These are phyloP conservation scores for Acrobasis repandana DNA, from an alignment of 2,888 invertebrate species.

Conservation along the genomic window DNA sequence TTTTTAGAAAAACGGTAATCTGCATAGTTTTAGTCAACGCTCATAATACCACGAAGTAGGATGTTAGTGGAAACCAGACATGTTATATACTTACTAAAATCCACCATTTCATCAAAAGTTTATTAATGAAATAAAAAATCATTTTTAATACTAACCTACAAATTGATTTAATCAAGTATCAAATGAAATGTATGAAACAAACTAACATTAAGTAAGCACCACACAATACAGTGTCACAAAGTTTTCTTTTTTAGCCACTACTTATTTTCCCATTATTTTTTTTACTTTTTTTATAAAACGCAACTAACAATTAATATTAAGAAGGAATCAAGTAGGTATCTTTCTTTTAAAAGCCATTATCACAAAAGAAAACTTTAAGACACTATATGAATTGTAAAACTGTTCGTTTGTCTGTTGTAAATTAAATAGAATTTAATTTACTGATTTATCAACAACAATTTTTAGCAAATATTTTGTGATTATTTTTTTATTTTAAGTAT, in stretches of 20 bases:
- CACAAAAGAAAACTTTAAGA: neutral
- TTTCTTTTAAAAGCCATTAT: neutral
- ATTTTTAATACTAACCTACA: conserved; percentile 36
- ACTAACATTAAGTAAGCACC: conserved; percentile 7
- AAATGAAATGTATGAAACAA: conserved; percentile 16
- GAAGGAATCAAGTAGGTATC: no score
- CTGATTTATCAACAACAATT: no score
- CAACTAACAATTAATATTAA: no score
- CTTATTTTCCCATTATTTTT: no score
- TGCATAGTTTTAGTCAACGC: neutral
- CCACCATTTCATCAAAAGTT: conserved; percentile 37
- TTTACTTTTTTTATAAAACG: no score
- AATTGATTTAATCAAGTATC: conserved; percentile 28
- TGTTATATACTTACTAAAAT: conserved; percentile 45
- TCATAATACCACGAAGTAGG: neutral
- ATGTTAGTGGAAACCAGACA: conserved; percentile 46
- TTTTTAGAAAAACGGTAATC: no score
- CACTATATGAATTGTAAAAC: neutral
- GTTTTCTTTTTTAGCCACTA: neutral
- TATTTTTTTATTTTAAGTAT: no score
- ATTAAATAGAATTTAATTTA: neutral
- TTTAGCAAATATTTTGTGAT: no score
- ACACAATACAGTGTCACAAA: neutral
- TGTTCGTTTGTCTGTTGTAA: neutral
- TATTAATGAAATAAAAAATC: conserved; percentile 38